A percentile compares a stretch with the other conserved stretches of the same genome.
phyloP scores from a whole-genome alignment of 2,888 invertebrate genomes.

The Himalopsyche tibetana region DNA sequence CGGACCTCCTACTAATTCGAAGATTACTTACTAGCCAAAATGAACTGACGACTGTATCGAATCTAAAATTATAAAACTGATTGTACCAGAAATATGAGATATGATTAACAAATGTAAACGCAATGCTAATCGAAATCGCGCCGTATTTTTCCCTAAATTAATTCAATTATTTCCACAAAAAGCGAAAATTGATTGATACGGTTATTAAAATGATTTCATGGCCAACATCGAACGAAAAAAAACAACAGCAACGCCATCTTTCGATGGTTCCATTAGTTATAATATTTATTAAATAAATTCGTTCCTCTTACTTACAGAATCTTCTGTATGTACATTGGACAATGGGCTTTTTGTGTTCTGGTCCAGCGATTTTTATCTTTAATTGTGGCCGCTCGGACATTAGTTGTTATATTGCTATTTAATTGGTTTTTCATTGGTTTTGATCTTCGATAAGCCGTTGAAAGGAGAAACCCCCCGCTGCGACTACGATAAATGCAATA shows the following conservation, averaged over 20 bases:
- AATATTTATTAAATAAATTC: slow-evolving; percentile 27
- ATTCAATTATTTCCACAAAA: slow-evolving; percentile 17
- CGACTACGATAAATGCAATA: slow-evolving; percentile 7
- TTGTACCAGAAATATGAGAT: neutral
- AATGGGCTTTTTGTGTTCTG: slow-evolving; percentile 44
- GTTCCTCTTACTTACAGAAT: slow-evolving; percentile 23
- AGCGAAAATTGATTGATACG: slow-evolving; percentile 40
- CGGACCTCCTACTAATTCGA: no score
- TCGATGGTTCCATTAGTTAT: neutral
- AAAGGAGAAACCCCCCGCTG: slow-evolving; percentile 54
- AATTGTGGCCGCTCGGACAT: slow-evolving; percentile 55
- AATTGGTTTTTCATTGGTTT: slow-evolving; percentile 61
- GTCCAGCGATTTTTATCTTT: slow-evolving; percentile 53
- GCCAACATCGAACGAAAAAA: neutral
- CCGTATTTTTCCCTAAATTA: slow-evolving; percentile 13
- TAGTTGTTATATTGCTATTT: slow-evolving; percentile 53
- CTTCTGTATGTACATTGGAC: slow-evolving; percentile 21
- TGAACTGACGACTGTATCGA: neutral
- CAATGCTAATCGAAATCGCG: slow-evolving; percentile 1
- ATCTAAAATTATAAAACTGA: neutral
- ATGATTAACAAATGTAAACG: neutral
- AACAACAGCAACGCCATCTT: slow-evolving; percentile 16
- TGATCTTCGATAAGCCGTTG: slow-evolving; percentile 51
- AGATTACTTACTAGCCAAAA: no score
- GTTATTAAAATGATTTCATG: slow-evolving; percentile 8